Evolutionary conservation across 2,888 invertebrate genomes (phyloP), one percentile per base, ranked within the genome.

Genomic region (Tolmerus cingulatus): DNA sequence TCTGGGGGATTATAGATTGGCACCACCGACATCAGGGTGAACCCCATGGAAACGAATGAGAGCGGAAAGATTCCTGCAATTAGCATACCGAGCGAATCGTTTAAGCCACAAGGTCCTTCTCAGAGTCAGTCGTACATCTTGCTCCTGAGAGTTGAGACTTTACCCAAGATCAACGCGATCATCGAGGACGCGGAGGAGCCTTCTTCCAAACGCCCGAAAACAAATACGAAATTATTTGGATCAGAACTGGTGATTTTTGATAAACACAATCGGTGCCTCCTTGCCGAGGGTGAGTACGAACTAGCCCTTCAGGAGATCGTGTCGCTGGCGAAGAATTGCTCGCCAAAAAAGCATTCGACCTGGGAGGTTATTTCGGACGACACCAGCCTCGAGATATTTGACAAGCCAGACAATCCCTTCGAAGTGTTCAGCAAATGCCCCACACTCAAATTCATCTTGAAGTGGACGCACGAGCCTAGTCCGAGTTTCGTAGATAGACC

Each of bases 271-370:
- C 95, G 97, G 19, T 98, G 98, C 91, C 94, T 97, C 87, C 93
- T 98, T 82, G 96, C 96, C 0, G 97, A 97, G 89, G 98, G 98
- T 4, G 97, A 98, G 91, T 98, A 98, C 92, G 98, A 98, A 91
- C 93, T 98, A 87, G 95, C 96, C 84, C 93, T 98, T 88, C 96
- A 97, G 90, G 97, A 97, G 90, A 94, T 96, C 57, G 92, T 92
- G 86, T 91, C 92, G 74, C 86, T 84, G 46, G 30, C 86, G 88
- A 91, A 91, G 86, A 94, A 93, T 91, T 93, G 93, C 51, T 94
- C 95, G 1, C 96, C 96, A 14, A 95, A 95, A 91, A 96, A 96
- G 90, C 93, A 94, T 90, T 95, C 96, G n/a, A 96, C 92, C 91
- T 95, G 95, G 95, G 95, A 95, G 91, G 94, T 94, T 74, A 93